Evolutionary conservation across 2,888 invertebrate species (phyloP).

Genomic region (Callosobruchus maculatus): DNA sequence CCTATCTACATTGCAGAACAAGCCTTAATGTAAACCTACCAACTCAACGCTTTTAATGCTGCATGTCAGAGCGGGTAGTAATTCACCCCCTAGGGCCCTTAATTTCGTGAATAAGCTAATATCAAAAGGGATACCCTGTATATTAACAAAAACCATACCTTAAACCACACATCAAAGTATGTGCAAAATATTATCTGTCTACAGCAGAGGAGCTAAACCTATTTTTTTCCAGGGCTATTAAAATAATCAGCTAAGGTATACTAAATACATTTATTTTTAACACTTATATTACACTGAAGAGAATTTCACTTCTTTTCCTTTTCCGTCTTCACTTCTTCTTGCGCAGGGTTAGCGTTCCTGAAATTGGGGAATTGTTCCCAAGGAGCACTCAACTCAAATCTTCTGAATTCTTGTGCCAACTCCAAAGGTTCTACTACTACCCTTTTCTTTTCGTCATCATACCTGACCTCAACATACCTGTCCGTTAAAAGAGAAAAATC

Average conservation of each 20-base stretch:
- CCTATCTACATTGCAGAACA: too few relatives aligned
- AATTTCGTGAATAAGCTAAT: too few relatives aligned
- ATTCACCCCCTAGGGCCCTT: too few relatives aligned
- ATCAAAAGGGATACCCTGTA: too few relatives aligned
- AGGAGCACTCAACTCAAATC: conserved; percentile 93
- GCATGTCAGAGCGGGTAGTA: too few relatives aligned
- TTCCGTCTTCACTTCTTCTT: conserved; percentile 57
- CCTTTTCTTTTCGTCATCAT: conserved; percentile 95
- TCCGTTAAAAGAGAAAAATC: neutral
- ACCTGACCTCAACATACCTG: conserved; percentile 82
- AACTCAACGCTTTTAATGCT: too few relatives aligned
- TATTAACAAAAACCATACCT: too few relatives aligned
- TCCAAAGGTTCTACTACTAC: conserved; percentile 96
- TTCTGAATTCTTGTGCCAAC: conserved; percentile 94
- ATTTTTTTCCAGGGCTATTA: too few relatives aligned
- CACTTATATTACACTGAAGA: neutral
- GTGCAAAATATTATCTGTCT: too few relatives aligned
- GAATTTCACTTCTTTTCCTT: conserved; percentile 19
- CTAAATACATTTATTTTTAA: neutral
- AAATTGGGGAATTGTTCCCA: conserved; percentile 99
- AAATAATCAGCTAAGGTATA: neutral
- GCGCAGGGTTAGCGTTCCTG: conserved; percentile 60
- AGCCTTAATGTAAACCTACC: too few relatives aligned
- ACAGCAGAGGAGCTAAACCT: too few relatives aligned
- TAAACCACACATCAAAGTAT: too few relatives aligned